A percentile compares a stretch with the other conserved stretches of the same genome.
Conservation (phyloP, 2,113 vertebrate genomes). For the Astur gentilis region DNA sequence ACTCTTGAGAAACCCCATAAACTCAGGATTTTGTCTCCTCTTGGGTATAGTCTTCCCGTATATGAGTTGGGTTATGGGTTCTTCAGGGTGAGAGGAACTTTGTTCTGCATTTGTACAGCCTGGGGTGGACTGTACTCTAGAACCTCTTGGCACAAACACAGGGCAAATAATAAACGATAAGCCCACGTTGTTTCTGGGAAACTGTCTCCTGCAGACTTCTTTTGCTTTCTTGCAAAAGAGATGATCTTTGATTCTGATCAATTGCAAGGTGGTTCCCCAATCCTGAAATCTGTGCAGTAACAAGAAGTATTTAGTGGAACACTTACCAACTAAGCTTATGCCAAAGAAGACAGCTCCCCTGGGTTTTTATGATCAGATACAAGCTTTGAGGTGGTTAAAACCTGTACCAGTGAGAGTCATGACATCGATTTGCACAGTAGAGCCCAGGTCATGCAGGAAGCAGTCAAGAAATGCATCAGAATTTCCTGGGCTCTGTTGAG, state of each 20-base stretch:
- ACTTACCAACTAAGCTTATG: accelerated
- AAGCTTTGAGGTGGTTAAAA: not conserved
- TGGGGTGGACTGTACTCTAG: not conserved
- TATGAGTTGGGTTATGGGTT: not conserved
- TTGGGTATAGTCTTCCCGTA: not conserved
- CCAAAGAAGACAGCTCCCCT: not conserved
- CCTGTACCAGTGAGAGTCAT: not conserved
- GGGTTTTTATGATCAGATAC: not conserved
- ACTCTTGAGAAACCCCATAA: not conserved
- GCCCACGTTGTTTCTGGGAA: not conserved
- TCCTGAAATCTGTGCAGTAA: not conserved
- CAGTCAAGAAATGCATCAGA: not conserved
- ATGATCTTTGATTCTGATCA: not conserved
- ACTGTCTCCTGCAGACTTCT: not conserved
- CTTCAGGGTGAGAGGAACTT: not conserved
- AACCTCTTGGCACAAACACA: not conserved
- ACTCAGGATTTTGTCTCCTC: not conserved
- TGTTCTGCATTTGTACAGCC: not conserved
- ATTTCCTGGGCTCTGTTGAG: not conserved
- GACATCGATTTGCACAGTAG: not conserved
- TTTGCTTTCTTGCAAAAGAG: not conserved
- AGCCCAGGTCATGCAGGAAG: not conserved
- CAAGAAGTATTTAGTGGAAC: not conserved
- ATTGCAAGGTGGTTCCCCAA: not conserved
- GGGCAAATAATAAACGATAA: not conserved